These are phyloP conservation scores for Saxicola maurus DNA, from an alignment of 2,797 vertebrate genomes.

Conservation along the genomic window DNA sequence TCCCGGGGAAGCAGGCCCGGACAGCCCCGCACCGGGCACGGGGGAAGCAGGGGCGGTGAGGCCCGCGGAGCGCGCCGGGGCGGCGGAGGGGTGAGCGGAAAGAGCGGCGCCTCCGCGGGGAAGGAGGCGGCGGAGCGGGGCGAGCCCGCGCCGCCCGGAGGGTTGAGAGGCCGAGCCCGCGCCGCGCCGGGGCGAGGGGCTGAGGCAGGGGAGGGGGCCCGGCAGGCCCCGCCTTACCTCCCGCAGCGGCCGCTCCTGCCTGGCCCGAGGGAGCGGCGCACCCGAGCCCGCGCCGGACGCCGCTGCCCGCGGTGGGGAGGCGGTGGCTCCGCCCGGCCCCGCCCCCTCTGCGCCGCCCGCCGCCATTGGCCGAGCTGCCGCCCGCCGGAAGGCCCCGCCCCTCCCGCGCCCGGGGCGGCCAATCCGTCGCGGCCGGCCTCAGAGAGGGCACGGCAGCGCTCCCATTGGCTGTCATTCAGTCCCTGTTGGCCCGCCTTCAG, in stretches of 20 bases:
- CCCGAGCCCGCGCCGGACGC: slow-evolving; percentile 4
- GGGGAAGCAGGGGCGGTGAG: neutral
- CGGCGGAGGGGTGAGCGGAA: neutral
- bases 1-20: neutral
- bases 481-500: too few species aligned
- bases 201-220: neutral
- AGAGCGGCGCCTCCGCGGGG: neutral
- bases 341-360: neutral
- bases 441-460: too few species aligned
- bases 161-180: neutral
- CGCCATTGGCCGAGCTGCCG: slow-evolving; percentile 46
- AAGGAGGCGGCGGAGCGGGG: too few species aligned
- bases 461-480: too few species aligned
- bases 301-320: slow-evolving; percentile 8
- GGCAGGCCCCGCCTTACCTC: neutral
- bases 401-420: too few species aligned
- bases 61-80: neutral
- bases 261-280: neutral
- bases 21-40: neutral
- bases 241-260: neutral
- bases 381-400: too few species aligned
- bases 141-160: neutral
- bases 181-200: neutral
- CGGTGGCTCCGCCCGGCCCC: neutral
- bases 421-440: too few species aligned